A percentile compares a stretch with the other conserved stretches of the same genome.
These are phyloP conservation scores for Lycophotia porphyrea DNA, from an alignment of 2,888 invertebrate genomes.

Conservation along the genomic window DNA sequence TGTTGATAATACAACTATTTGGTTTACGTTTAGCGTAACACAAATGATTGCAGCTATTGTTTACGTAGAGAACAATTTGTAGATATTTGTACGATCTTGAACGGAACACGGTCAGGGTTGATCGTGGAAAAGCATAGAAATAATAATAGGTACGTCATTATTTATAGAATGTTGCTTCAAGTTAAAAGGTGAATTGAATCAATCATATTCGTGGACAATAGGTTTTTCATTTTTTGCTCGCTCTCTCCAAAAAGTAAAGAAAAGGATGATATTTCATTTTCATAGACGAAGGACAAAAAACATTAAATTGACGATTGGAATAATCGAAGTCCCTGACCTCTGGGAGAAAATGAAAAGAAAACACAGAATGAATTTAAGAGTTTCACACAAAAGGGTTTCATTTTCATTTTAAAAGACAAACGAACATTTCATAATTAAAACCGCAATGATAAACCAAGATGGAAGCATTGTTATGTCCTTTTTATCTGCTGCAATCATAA, in stretches of 20 bases:
- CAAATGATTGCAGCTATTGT: constrained; percentile 49
- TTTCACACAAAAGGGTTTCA: constrained; percentile 53
- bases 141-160: neutral
- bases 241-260: neutral
- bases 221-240: neutral
- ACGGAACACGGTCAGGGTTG: constrained; percentile 36
- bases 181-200: neutral
- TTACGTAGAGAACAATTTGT: constrained; percentile 44
- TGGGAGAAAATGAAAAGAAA: constrained; percentile 46
- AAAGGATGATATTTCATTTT: constrained; percentile 17
- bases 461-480: constrained; percentile 27
- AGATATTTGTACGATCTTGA: constrained; percentile 45
- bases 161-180: neutral
- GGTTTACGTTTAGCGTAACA: constrained; percentile 34
- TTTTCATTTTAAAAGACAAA: constrained; percentile 57
- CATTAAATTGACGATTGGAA: constrained; percentile 35
- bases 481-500: constrained; percentile 38
- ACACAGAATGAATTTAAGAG: constrained; percentile 49
- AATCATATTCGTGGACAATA: constrained; percentile 2
- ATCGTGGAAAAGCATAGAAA: neutral
- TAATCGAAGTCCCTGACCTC: constrained; percentile 42
- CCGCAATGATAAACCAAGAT: constrained; percentile 34
- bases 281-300: constrained; percentile 26
- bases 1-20: constrained; percentile 38
- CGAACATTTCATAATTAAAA: constrained; percentile 52